These are phyloP conservation scores for Tolmerus cingulatus DNA, from an alignment of 2,888 invertebrate genomes.

Conservation along the genomic window DNA sequence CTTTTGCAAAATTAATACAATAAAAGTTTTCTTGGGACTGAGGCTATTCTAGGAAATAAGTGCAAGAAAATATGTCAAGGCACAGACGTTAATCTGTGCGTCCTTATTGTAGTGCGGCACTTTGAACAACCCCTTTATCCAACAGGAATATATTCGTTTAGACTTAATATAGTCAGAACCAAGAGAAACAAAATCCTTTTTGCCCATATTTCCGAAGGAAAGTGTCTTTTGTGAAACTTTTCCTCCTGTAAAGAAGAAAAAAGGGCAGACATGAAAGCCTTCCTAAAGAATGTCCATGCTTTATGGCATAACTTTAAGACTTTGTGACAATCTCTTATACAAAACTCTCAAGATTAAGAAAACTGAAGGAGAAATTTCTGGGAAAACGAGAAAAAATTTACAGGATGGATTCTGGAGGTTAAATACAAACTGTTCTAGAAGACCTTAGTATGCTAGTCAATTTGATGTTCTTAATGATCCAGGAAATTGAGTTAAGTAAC, in stretches of 20 bases:
- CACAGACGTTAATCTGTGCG: neutral
- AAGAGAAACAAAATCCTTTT: neutral
- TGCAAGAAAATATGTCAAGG: neutral
- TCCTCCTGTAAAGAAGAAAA: neutral
- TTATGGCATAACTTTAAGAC: slow-evolving; percentile 39
- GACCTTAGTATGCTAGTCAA: slow-evolving; percentile 13
- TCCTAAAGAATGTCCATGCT: slow-evolving; percentile 25
- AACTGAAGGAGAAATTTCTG: neutral
- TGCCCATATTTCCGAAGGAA: slow-evolving; percentile 1
- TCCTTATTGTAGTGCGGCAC: neutral
- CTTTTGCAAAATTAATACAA: slow-evolving; percentile 4
- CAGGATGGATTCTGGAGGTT: neutral
- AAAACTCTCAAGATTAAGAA: neutral
- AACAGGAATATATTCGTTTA: neutral
- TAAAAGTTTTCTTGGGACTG: slow-evolving; percentile 1
- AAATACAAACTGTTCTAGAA: neutral
- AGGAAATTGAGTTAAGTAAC: slow-evolving; percentile 18
- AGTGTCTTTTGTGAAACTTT: slow-evolving; percentile 17
- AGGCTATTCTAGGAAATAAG: neutral
- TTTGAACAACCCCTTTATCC: neutral
- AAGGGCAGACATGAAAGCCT: slow-evolving; percentile 15
- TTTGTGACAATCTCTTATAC: slow-evolving; percentile 14
- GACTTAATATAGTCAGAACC: neutral
- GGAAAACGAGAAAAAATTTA: neutral
- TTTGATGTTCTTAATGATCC: slow-evolving; percentile 33